Conservation (phyloP, 1,140 invertebrate species). For the Rhagoletis zephyria region DNA sequence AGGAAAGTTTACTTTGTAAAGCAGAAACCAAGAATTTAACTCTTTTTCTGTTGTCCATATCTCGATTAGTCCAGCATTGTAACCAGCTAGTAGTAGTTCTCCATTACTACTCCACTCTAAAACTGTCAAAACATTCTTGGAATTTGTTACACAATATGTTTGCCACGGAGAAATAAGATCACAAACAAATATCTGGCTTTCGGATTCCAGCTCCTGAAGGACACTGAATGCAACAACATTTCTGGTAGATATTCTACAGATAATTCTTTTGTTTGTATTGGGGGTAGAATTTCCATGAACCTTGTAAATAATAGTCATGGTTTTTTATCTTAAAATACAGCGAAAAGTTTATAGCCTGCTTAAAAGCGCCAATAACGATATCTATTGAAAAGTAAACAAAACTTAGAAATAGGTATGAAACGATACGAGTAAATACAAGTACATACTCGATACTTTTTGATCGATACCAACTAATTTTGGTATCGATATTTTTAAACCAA, state of each 20-base stretch:
- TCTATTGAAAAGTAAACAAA: too few relatives aligned
- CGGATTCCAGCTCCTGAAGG: constrained; percentile 78
- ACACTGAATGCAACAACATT: constrained; percentile 88
- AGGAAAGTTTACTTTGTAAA: constrained; percentile 75
- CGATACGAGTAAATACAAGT: too few relatives aligned
- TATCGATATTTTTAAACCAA: too few relatives aligned
- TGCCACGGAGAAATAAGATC: constrained; percentile 88
- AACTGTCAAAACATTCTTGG: constrained; percentile 79
- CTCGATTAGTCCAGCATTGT: constrained; percentile 82
- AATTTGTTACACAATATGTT: constrained; percentile 77
- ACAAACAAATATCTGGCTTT: constrained; percentile 80
- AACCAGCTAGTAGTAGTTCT: constrained; percentile 84
- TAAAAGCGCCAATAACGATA: too few relatives aligned
- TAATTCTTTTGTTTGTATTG: constrained; percentile 62
- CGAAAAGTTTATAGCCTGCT: too few relatives aligned
- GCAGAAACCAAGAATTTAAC: constrained; percentile 84
- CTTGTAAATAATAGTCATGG: constrained; percentile 70
- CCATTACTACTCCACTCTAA: constrained; percentile 90
- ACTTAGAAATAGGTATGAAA: too few relatives aligned
- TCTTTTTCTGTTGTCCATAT: constrained; percentile 85
- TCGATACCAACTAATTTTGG: too few relatives aligned
- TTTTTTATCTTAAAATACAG: background rate
- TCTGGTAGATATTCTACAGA: constrained; percentile 82
- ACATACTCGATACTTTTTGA: too few relatives aligned
- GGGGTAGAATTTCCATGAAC: constrained; percentile 62